Conservation (phyloP, 1,140 invertebrate species). For the Antheraea pernyi region DNA sequence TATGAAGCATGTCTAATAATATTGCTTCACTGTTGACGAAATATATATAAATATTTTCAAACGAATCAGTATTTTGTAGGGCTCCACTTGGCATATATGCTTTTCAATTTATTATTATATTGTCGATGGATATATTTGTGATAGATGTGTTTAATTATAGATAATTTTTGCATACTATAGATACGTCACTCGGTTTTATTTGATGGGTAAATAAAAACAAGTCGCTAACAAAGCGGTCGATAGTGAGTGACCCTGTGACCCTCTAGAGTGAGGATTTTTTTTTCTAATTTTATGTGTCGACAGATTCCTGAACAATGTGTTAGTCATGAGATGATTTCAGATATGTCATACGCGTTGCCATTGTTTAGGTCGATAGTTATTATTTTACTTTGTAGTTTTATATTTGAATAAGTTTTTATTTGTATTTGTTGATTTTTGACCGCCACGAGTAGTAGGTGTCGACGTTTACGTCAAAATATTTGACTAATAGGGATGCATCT, state of each 20-base stretch:
- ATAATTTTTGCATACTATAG: constrained; percentile 38
- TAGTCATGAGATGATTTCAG: constrained; percentile 56
- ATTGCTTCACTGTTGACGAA: constrained; percentile 19
- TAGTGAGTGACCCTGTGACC: not conserved
- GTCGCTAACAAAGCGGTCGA: not conserved
- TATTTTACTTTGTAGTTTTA: constrained; percentile 41
- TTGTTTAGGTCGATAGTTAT: constrained; percentile 61
- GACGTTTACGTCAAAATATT: too few species aligned
- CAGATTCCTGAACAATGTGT: constrained; percentile 56
- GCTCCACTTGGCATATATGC: constrained; percentile 15
- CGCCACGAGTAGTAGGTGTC: not conserved
- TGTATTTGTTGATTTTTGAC: constrained; percentile 25
- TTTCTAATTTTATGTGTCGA: constrained; percentile 10
- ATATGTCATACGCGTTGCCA: constrained; percentile 72
- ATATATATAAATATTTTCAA: constrained; percentile 23
- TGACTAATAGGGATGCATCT: not conserved
- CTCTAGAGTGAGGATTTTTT: not conserved
- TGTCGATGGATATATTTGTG: constrained; percentile 47
- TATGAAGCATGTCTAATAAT: too few species aligned
- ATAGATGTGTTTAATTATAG: constrained; percentile 44
- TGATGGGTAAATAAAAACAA: not conserved
- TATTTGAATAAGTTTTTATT: constrained; percentile 52
- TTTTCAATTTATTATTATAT: constrained; percentile 26
- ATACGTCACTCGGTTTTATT: constrained; percentile 20
- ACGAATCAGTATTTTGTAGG: constrained; percentile 38